A percentile compares a stretch with the other conserved stretches of the same genome.
These are phyloP conservation scores for Cerceris rybyensis DNA, from an alignment of 2,888 invertebrate species.

Conservation along the genomic window DNA sequence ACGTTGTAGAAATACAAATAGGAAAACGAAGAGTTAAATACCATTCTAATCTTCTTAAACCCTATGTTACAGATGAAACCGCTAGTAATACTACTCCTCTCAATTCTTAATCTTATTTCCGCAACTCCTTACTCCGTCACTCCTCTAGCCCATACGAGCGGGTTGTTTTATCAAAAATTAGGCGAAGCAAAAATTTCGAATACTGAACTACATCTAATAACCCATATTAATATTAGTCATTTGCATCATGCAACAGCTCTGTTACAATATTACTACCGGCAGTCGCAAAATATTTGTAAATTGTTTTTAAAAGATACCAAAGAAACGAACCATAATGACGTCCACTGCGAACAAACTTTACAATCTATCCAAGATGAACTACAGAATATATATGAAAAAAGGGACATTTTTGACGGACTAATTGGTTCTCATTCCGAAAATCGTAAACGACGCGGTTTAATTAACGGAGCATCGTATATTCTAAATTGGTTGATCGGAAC, in stretches of 20 bases:
- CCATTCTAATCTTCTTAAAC: constrained; percentile 23
- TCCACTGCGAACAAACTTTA: constrained; percentile 21
- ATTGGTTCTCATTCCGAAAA: background rate
- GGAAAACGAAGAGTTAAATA: constrained; percentile 18
- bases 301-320: background rate
- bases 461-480: constrained; percentile 18
- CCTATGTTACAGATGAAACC: constrained; percentile 13
- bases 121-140: background rate
- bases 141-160: constrained; percentile 3
- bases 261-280: background rate
- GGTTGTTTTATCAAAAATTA: constrained; percentile 19
- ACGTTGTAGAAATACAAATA: background rate
- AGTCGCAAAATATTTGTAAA: constrained; percentile 14
- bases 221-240: constrained; percentile 15
- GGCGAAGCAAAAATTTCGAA: constrained; percentile 10
- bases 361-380: constrained; percentile 19
- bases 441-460: constrained; percentile 15
- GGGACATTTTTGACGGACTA: constrained; percentile 9
- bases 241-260: background rate
- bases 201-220: constrained; percentile 9
- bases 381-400: constrained; percentile 3
- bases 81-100: constrained; percentile 1
- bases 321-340: constrained; percentile 3
- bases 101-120: background rate
- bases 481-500: constrained; percentile 20